These are phyloP conservation scores for Hedya salicella DNA, from an alignment of 2,888 invertebrate genomes.

Conservation along the genomic window DNA sequence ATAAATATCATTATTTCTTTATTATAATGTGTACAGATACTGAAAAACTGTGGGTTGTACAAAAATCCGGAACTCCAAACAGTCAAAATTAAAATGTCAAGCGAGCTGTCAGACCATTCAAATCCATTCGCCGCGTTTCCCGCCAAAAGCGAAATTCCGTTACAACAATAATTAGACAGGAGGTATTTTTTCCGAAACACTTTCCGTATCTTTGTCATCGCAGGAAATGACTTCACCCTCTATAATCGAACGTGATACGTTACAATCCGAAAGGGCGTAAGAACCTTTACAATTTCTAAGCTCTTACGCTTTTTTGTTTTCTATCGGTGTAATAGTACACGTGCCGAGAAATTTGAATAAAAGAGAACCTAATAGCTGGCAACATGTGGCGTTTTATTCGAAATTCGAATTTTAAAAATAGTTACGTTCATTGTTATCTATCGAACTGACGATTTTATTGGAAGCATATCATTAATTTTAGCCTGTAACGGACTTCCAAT, in stretches of 20 bases:
- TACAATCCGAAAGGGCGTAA: background rate
- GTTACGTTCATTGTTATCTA: slow-evolving; percentile 42
- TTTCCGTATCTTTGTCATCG: slow-evolving; percentile 77
- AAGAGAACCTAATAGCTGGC: slow-evolving; percentile 56
- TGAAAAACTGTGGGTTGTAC: no score
- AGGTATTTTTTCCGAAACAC: slow-evolving; percentile 53
- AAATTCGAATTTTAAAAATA: slow-evolving; percentile 42
- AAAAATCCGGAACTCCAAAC: background rate
- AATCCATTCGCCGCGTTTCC: slow-evolving; percentile 48
- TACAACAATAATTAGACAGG: slow-evolving; percentile 56
- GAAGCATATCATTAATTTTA: slow-evolving; percentile 37
- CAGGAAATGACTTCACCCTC: slow-evolving; percentile 77
- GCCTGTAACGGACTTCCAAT: background rate
- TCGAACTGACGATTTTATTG: slow-evolving; percentile 44
- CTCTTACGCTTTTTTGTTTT: background rate
- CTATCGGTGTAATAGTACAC: slow-evolving; percentile 49
- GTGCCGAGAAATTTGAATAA: slow-evolving; percentile 64
- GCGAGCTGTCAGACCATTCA: slow-evolving; percentile 24
- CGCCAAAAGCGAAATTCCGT: slow-evolving; percentile 57
- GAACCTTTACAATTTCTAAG: background rate
- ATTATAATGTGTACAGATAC: no score
- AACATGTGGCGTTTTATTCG: slow-evolving; percentile 55
- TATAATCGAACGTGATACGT: slow-evolving; percentile 63
- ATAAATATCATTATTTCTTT: no score
- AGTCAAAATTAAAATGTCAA: slow-evolving; percentile 21